These are phyloP conservation scores for Calyptommatus sinebrachiatus DNA, from an alignment of 2,113 vertebrate species.

Conservation along the genomic window DNA sequence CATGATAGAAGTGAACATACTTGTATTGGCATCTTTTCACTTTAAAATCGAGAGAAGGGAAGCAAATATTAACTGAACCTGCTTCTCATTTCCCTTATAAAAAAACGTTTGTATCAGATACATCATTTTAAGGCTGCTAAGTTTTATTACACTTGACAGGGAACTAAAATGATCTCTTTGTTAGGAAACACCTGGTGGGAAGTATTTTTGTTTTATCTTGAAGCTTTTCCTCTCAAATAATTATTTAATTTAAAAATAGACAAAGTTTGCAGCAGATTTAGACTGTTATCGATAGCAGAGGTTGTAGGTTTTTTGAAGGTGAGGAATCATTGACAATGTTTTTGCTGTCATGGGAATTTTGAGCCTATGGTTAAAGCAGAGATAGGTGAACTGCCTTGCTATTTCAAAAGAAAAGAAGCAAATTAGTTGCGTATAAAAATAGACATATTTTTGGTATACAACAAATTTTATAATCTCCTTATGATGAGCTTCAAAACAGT, in stretches of 20 bases:
- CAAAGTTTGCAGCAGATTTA: slow-evolving; percentile 60
- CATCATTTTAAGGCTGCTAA: slow-evolving; percentile 43
- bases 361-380: slow-evolving; percentile 19
- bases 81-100: not conserved
- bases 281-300: slow-evolving; percentile 47
- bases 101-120: slow-evolving; percentile 36
- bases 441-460: slow-evolving; percentile 44
- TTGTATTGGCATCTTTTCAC: too few species aligned
- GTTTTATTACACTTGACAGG: slow-evolving; percentile 40
- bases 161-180: slow-evolving; percentile 47
- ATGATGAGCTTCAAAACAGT: slow-evolving; percentile 21
- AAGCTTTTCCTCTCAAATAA: slow-evolving; percentile 53
- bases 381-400: slow-evolving; percentile 20
- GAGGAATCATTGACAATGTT: slow-evolving; percentile 39
- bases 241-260: slow-evolving; percentile 38
- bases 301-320: slow-evolving; percentile 49
- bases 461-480: slow-evolving; percentile 7
- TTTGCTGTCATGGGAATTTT: slow-evolving; percentile 45
- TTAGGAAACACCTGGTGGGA: slow-evolving; percentile 50
- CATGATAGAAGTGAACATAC: too few species aligned
- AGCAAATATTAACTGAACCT: too few species aligned
- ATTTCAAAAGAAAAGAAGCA: slow-evolving; percentile 42
- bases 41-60: too few species aligned
- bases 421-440: slow-evolving; percentile 54
- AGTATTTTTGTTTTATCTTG: slow-evolving; percentile 30